Percentiles rank a stretch among this genome's conserved stretches.
These are phyloP conservation scores for Andrena hattorfiana DNA, from an alignment of 2,888 invertebrate genomes.

Conservation along the genomic window DNA sequence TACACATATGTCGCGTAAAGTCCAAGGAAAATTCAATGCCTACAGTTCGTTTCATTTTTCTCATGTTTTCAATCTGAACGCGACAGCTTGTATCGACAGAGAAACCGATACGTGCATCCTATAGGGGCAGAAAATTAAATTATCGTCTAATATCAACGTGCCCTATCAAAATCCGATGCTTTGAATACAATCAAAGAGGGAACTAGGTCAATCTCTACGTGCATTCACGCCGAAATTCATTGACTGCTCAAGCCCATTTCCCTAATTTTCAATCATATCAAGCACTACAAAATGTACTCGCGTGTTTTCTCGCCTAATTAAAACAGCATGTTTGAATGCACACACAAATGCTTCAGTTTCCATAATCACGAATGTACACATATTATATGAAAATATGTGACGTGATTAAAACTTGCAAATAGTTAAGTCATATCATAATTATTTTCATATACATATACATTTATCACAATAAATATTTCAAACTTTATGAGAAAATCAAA, in stretches of 20 bases:
- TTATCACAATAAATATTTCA: too few relatives aligned
- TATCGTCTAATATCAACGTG: conserved; percentile 34
- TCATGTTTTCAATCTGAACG: not conserved
- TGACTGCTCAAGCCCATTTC: not conserved
- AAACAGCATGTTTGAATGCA: too few relatives aligned
- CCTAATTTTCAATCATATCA: not conserved
- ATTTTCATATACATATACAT: too few relatives aligned
- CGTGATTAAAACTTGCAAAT: too few relatives aligned
- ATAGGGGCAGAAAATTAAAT: conserved; percentile 38
- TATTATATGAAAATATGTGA: too few relatives aligned
- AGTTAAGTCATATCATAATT: too few relatives aligned
- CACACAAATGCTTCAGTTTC: too few relatives aligned
- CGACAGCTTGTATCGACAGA: conserved; percentile 22
- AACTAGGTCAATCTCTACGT: conserved; percentile 26
- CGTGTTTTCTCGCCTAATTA: too few relatives aligned
- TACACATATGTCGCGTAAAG: not conserved
- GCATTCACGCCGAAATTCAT: not conserved
- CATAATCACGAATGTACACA: too few relatives aligned
- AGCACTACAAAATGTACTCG: not conserved
- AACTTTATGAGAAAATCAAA: too few relatives aligned
- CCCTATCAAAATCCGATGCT: conserved; percentile 46
- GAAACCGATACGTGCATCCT: not conserved
- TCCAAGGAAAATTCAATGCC: not conserved
- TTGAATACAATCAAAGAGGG: conserved; percentile 9
- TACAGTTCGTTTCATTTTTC: not conserved